These are phyloP conservation scores for Conchocele bisecta DNA, from an alignment of 2,888 invertebrate species.

Conservation along the genomic window DNA sequence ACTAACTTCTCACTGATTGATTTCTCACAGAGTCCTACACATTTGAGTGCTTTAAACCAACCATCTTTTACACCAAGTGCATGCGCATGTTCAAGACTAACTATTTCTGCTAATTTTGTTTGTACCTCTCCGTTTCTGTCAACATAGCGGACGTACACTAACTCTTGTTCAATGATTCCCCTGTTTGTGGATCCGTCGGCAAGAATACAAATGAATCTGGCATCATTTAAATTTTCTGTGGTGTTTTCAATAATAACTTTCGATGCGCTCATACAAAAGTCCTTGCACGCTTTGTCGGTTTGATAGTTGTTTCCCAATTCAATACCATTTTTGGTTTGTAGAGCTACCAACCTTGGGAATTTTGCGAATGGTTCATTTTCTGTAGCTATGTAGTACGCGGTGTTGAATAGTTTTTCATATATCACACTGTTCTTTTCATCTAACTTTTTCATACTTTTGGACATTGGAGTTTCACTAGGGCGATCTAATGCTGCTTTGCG, in stretches of 20 bases:
- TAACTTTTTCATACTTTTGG: constrained; percentile 12
- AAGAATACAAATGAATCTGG: constrained; percentile 26
- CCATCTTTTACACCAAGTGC: constrained; percentile 20
- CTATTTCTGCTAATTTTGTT: constrained; percentile 28
- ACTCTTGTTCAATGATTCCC: constrained; percentile 25
- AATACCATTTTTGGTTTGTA: constrained; percentile 23
- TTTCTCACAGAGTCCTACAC: constrained; percentile 13
- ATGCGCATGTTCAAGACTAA: constrained; percentile 15
- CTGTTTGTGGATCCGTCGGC: constrained; percentile 24
- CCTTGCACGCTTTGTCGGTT: constrained; percentile 25
- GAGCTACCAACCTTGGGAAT: constrained; percentile 17
- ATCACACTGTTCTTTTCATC: constrained; percentile 6
- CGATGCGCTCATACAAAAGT: constrained; percentile 11
- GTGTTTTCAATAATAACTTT: neutral
- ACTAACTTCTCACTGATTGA: constrained; percentile 15
- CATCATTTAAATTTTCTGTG: constrained; percentile 9
- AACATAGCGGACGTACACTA: constrained; percentile 28
- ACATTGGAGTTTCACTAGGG: constrained; percentile 10
- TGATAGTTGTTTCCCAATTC: constrained; percentile 18
- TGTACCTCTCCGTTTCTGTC: constrained; percentile 5
- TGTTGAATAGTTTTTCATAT: constrained; percentile 26
- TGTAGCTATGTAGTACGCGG: constrained; percentile 30
- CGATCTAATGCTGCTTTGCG: constrained; percentile 10
- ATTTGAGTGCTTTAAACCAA: constrained; percentile 6
- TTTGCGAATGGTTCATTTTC: constrained; percentile 30